Evolutionary conservation across 2,113 vertebrate species (phyloP), one percentile per base, ranked within the genome.

Genomic region (Saccopteryx bilineata): DNA sequence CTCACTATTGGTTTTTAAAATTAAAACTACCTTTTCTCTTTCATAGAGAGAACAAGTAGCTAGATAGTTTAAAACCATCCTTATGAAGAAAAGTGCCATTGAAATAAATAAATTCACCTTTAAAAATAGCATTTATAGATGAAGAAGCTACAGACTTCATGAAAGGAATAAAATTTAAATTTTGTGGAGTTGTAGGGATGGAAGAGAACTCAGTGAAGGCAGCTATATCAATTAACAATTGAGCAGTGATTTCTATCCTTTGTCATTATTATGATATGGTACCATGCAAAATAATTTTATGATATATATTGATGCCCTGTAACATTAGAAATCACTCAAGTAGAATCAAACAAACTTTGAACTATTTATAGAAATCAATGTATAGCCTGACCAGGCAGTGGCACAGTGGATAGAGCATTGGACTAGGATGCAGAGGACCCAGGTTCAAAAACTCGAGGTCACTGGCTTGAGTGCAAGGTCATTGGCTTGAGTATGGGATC

Each of bases 161-260:
- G 26, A 63, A 78, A 66, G 54, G 2, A 90, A 56, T 85, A 23
- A 85, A 80, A 90, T 56, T 93, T 48, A 92, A 84, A 87, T 80
- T 61, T 76, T 61, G 13, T n/a, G 46, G 33, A n/a, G 7, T 60
- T 90, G 9, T 54, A 48, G 18, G 18, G 60, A 56, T 68, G 50
- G 3, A 21, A 18, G 5, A 63, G 13, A 87, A 68, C 9, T 69
- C 60, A 72, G 12, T 56, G 48, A 75, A 85, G 46, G 2, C 26
- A 28, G 3, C 14, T 74, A 28, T 19, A n/a, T 60, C 21, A 50
- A 12, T 54, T 19, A 83, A 74, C 1, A 65, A 39, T 15, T 56
- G 12, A 82, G 63, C 15, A 61, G 17, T 46, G 31, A 3, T 39
- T 80, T 79, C 14, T 89, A 24, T 89, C 75, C 31, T 68, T 39